Base-by-base conservation (phyloP, 2,888 invertebrate genomes). In the Thecocarcelia acutangulata region DNA sequence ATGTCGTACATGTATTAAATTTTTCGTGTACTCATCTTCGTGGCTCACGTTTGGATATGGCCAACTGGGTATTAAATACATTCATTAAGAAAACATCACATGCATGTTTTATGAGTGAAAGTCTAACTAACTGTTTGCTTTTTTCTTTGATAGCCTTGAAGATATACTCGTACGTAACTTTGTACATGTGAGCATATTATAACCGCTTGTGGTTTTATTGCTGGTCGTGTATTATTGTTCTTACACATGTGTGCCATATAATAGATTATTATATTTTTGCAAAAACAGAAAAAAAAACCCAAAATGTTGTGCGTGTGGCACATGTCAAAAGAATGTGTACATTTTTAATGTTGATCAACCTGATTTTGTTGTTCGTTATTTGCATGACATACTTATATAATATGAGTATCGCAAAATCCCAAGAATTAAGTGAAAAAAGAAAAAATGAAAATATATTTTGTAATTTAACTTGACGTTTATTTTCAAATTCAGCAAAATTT, bases 251-350 rank as follows among this genome's bases (percentile, higher is more conserved):
- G 11, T 3, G 46, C 13, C 46, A 19, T 9, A 44, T 54, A 17
- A 24, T 52, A 40, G 37, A 13, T 52, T 1, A 50, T 28, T 13
- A 28, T 19, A 12, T 37, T 37, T 19, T 58, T 40, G 5, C 12
- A 15, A 66, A 50, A 19, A 28, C 50, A 24, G 2, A 72, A n/a
- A n/a, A 44, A 58, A 48, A 54, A 44, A 19, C n/a, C n/a, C n/a
- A 46, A 63, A 37, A 33, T 24, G 58, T 28, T 48, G 70, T 83
- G 83, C 83, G 63, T 83, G 83, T 83, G 84, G 70, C 82, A 80
- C 77, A 70, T 83, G 73, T 77, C 77, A 77, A 79, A 77, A 46
- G 69, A 56, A 76, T 24, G 24, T 3, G 5, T 75, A 66, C 54
- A 70, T 66, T 56, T n/a, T 64, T 40, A 52, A 59, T 70, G 44